Evolutionary conservation across 2,797 vertebrate genomes (phyloP), one percentile per base, ranked within the genome.

Genomic region (Vireo griseus): DNA sequence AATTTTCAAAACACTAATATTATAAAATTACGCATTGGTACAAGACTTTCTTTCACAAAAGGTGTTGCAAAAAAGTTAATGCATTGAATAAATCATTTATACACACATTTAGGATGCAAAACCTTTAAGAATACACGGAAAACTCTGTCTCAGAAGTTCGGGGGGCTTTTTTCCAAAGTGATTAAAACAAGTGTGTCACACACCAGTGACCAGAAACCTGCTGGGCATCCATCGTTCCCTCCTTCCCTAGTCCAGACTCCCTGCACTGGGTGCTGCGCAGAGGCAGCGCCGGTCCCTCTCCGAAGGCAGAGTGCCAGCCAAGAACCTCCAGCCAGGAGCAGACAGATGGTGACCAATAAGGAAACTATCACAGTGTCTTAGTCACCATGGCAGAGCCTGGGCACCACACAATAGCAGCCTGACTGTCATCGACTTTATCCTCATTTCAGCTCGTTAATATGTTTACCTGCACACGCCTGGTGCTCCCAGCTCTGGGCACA

Each of bases 291-390:
- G 50, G 75, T 29, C 50, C 65, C 77, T 3, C 77, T 91, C 77
- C 3, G 0, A 1, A 44, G 61, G 77, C 77, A 17, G 8, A 37
- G 65, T 3, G 19, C 79, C 79, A 88, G 88, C 69, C 86, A 55
- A 61, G 62, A 66, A 61, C 61, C 19, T 7, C 39, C 63, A 77
- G 80, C 45, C 4, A 85, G 82, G 48, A 92, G 83, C 48, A 54
- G 86, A 75, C 96, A 96, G 95, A 95, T 94, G 92, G 96, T 42
- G 65, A 68, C 89, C 96, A 94, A 77, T 76, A 95, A 87, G 84
- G 87, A 93, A 94, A 66, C 87, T 33, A 96, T 82, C 80, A 73
- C 7, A 3, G 71, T 0, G 2, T 24, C 86, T 79, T 51, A 58
- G 67, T 93, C 94, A 85, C 89, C 71, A 40, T 9, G 67, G 84